Evolutionary conservation across 1,140 invertebrate species (phyloP), one percentile per base, ranked within the genome.

Genomic region (Diabrotica virgifera): DNA sequence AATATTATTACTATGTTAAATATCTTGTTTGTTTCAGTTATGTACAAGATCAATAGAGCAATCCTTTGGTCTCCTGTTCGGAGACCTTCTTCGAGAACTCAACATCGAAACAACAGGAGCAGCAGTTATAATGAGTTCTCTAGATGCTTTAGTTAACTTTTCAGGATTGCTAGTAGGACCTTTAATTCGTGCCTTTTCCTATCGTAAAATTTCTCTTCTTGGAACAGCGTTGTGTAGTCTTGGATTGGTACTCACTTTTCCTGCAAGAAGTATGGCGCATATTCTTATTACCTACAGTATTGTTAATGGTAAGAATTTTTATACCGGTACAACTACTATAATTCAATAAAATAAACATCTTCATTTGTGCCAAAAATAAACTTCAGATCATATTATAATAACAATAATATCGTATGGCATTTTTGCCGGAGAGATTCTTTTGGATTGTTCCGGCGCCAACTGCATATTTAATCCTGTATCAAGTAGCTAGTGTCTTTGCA

Each of bases 91-190:
- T 8, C 78, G 82, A 51, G 82, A 88, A 56, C 80, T 91, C 6
- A 79, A 84, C 2, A 85, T 90, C 6, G 85, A 84, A 46, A 91
- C 90, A 0, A 90, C 88, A 0, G 86, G 87, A 14, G 87, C 88
- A 0, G 86, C 89, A 0, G 72, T 90, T 8, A 89, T 91, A 66
- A 86, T 89, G 79, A 89, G 88, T 77, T 85, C 87, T 11, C 77
- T 90, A 61, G 89, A 90, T 75, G 87, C 87, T 2, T 86, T 88
- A 65, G 85, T 90, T 71, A 91, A 91, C 72, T 91, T 91, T 78
- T 90, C 89, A 65, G 89, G 89, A 12, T 82, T 90, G 68, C 86
- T 90, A 71, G 85, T 90, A 61, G 89, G 88, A 5, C 88, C 88
- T 2, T 80, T 90, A 64, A 85, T 90, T 55, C 88, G 87, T 77